phyloP scores from a whole-genome alignment of 2,888 invertebrate species.

The Lycia hirtaria region DNA sequence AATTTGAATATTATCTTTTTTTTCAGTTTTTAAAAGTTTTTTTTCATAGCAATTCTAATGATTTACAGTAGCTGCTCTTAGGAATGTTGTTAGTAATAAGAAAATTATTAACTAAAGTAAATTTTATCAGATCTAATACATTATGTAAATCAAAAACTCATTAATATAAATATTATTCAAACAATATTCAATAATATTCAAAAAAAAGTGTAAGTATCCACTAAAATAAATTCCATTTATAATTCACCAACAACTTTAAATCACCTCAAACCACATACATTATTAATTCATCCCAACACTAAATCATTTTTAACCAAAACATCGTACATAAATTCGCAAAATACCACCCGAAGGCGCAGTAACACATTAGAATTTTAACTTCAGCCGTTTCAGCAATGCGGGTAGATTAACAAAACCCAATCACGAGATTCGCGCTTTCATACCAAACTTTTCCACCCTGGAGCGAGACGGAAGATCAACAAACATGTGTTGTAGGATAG shows the following conservation, averaged over 20 bases:
- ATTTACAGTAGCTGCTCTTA: too few species aligned
- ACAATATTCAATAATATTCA: too few species aligned
- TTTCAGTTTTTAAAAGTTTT: too few species aligned
- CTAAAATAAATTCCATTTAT: not conserved
- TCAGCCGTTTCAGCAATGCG: constrained; percentile 63
- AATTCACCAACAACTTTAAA: too few species aligned
- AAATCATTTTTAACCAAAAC: constrained; percentile 19
- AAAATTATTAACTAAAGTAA: too few species aligned
- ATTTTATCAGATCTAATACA: too few species aligned
- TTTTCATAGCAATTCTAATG: too few species aligned
- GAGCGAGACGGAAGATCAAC: constrained; percentile 47
- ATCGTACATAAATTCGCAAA: constrained; percentile 22
- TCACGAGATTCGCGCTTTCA: constrained; percentile 78
- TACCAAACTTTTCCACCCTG: constrained; percentile 72
- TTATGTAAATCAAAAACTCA: too few species aligned
- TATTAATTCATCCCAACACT: constrained; percentile 1
- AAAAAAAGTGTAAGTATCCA: not conserved
- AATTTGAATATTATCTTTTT: too few species aligned
- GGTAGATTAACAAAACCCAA: constrained; percentile 81
- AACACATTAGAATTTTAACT: constrained; percentile 78
- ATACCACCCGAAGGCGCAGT: constrained; percentile 62
- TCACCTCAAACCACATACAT: too few species aligned
- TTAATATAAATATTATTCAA: too few species aligned
- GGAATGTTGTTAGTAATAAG: too few species aligned
- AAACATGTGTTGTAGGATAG: constrained; percentile 38